These are phyloP conservation scores for Bolinopsis microptera DNA, from an alignment of 37 sponge, comb jelly and placozoan species.

Conservation along the genomic window DNA sequence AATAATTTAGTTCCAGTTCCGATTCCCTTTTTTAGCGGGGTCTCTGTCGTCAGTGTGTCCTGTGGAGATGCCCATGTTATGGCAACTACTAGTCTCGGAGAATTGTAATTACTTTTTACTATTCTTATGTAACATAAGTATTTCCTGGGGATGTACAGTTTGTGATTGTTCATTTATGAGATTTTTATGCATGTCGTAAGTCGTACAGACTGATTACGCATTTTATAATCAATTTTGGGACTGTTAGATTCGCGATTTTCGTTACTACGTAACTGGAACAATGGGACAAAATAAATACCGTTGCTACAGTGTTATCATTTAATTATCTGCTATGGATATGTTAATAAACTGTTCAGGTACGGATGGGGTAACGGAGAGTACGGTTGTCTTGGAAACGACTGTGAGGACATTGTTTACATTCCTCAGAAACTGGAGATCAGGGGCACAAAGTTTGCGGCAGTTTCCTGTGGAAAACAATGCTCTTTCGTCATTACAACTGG, in stretches of 20 bases:
- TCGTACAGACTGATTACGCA: too few relatives aligned
- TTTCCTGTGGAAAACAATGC: conserved; percentile 29
- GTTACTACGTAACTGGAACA: too few relatives aligned
- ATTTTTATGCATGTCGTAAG: too few relatives aligned
- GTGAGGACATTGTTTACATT: conserved; percentile 26
- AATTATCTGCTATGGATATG: too few relatives aligned
- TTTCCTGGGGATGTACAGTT: too few relatives aligned
- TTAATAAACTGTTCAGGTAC: conserved; percentile 49
- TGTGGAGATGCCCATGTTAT: conserved; percentile 64
- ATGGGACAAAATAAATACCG: too few relatives aligned
- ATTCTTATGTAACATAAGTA: too few relatives aligned
- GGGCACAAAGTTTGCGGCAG: neutral
- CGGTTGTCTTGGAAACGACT: conserved; percentile 60
- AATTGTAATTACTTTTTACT: too few relatives aligned
- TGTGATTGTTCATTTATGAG: too few relatives aligned
- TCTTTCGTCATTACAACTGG: conserved; percentile 55
- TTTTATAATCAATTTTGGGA: too few relatives aligned
- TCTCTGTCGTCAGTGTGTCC: neutral
- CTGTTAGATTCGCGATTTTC: too few relatives aligned
- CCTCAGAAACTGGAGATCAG: conserved; percentile 35
- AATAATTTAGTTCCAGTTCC: conserved; percentile 30
- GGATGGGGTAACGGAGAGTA: conserved; percentile 62
- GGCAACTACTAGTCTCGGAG: neutral
- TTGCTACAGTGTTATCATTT: too few relatives aligned
- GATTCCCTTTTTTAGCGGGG: conserved; percentile 7